A percentile compares a stretch with the other conserved stretches of the same genome.
These are phyloP conservation scores for Octonoba sinensis DNA, from an alignment of 2,888 invertebrate genomes.

Conservation along the genomic window DNA sequence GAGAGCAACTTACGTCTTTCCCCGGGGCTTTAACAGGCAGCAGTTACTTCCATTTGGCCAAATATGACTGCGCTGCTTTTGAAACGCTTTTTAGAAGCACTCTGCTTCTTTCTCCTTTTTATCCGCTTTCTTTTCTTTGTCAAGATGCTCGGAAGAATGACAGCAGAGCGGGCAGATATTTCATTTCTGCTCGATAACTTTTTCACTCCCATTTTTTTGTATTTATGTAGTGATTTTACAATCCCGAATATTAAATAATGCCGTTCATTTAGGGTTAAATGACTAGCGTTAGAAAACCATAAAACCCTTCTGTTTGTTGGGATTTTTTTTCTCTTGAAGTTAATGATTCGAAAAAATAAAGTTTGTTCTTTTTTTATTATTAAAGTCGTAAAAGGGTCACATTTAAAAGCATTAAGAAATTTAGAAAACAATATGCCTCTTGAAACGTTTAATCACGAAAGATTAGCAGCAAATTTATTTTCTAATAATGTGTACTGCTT, in stretches of 20 bases:
- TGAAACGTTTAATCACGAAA: no score
- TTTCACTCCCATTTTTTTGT: not conserved
- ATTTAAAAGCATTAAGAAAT: no score
- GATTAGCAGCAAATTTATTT: no score
- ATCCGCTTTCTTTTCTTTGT: not conserved
- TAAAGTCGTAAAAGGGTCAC: no score
- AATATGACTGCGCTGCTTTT: not conserved
- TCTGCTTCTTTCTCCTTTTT: not conserved
- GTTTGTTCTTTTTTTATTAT: no score
- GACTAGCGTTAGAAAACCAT: not conserved
- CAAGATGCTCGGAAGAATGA: not conserved
- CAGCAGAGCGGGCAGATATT: not conserved
- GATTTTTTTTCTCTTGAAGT: no score
- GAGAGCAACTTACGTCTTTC: slow-evolving; percentile 3
- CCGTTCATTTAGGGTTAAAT: not conserved
- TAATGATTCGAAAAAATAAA: no score
- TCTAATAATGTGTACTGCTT: no score
- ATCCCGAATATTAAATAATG: not conserved
- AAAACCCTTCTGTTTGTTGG: no score
- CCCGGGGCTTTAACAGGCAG: slow-evolving; percentile 9
- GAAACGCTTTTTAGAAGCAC: no score
- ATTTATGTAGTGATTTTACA: not conserved
- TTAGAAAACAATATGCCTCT: no score
- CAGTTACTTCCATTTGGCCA: slow-evolving; percentile 16
- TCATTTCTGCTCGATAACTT: not conserved